Conservation (phyloP, 2,888 invertebrate genomes). For the Chrysina gloriosa region DNA sequence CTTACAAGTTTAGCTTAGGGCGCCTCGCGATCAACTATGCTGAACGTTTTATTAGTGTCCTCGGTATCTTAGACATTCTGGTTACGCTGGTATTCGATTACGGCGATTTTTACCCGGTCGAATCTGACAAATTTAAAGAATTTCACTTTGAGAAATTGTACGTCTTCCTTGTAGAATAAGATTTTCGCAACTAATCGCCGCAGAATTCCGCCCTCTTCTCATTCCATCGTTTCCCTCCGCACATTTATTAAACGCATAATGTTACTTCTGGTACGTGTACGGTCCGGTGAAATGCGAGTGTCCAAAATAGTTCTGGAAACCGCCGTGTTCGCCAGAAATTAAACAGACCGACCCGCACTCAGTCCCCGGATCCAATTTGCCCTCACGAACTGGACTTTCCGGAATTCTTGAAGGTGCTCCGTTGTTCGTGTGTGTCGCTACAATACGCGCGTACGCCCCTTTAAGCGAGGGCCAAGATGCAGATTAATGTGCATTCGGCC, state of each 20-base stretch:
- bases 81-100: conserved; percentile 39
- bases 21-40: conserved; percentile 62
- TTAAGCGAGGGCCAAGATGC: conserved; percentile 54
- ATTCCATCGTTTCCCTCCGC: conserved; percentile 17
- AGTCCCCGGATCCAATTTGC: conserved; percentile 3
- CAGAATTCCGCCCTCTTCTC: conserved; percentile 15
- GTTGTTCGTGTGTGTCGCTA: conserved; percentile 45
- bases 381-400: neutral
- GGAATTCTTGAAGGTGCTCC: conserved; percentile 62
- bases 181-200: no score
- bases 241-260: conserved; percentile 28
- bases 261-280: conserved; percentile 10
- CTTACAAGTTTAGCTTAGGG: conserved; percentile 58
- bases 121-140: no score
- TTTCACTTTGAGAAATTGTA: no score
- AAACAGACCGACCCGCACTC: conserved; percentile 53
- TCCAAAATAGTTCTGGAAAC: conserved; percentile 42
- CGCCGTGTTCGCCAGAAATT: conserved; percentile 59
- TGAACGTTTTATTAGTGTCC: conserved; percentile 62
- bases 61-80: conserved; percentile 59
- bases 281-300: conserved; percentile 36
- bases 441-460: neutral
- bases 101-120: neutral
- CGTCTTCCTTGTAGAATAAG: no score
- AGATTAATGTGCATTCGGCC: conserved; percentile 65